Evolutionary conservation across 2,113 vertebrate species (phyloP).

Genomic region (Prietella phreatophila): DNA sequence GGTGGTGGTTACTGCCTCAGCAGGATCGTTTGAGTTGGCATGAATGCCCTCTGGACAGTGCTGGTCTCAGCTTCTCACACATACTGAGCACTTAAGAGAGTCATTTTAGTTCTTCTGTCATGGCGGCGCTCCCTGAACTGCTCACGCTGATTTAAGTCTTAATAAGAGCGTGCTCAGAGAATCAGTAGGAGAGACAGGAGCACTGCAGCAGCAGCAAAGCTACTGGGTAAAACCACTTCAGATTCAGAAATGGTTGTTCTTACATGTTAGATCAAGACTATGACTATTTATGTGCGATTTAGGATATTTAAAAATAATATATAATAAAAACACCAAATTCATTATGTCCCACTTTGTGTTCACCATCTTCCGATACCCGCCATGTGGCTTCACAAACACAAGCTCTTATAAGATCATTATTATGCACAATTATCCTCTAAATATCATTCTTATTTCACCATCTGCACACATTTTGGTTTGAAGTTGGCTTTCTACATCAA

Average conservation of each 20-base stretch:
- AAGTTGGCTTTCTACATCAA: not conserved
- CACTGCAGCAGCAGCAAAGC: not conserved
- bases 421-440: not conserved
- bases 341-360: not conserved
- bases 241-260: not conserved
- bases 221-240: conserved; percentile 17
- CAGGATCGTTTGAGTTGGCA: conserved; percentile 1
- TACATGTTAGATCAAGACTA: not conserved
- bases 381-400: not conserved
- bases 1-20: conserved; percentile 11
- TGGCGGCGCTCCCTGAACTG: not conserved
- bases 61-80: not conserved
- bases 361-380: not conserved
- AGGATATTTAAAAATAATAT: not conserved
- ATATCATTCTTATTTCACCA: not conserved
- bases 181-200: conserved; percentile 1
- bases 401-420: not conserved
- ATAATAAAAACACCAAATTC: not conserved
- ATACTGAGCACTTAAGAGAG: conserved; percentile 8
- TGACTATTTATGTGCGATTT: not conserved
- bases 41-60: conserved; percentile 18
- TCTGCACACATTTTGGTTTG: not conserved
- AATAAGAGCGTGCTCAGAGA: not conserved
- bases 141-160: conserved; percentile 30
- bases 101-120: conserved; percentile 9